A percentile compares a stretch with the other conserved stretches of the same genome.
Evolutionary conservation across 2,113 vertebrate species (phyloP).

Genomic region (Trichomycterus rosablanca): DNA sequence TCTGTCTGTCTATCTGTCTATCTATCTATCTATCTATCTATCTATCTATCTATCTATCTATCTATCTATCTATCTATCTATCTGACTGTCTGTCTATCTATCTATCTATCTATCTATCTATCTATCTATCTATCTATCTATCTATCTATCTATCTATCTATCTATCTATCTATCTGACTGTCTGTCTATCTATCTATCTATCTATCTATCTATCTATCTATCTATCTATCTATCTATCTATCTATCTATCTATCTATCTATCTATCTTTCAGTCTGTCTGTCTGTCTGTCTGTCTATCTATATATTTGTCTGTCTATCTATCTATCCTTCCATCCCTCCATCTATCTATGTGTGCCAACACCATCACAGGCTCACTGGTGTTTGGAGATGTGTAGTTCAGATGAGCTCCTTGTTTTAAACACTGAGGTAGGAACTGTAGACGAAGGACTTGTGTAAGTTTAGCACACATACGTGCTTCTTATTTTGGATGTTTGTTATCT

Average conservation of each 20-base stretch:
- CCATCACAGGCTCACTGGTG: background rate
- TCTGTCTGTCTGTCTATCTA: too few species aligned
- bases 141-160: slow-evolving; percentile 1
- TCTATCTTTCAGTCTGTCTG: too few species aligned
- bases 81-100: background rate
- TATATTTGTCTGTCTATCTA: slow-evolving; percentile 12
- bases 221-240: background rate
- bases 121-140: background rate
- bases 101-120: background rate
- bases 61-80: too few species aligned
- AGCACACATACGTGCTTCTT: too few species aligned
- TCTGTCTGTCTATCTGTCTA: too few species aligned
- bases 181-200: background rate
- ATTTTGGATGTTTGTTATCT: background rate
- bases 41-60: too few species aligned
- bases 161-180: slow-evolving; percentile 17
- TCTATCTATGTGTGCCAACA: background rate
- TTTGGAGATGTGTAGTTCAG: background rate
- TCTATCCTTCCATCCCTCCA: background rate
- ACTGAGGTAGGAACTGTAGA: too few species aligned
- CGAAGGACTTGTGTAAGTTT: too few species aligned
- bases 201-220: background rate
- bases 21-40: too few species aligned
- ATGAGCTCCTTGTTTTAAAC: too few species aligned
- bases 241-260: background rate